Evolutionary conservation across 30 jellyfish, hydroid and myxozoan species (phyloP).

Genomic region (Turritopsis dohrnii): DNA sequence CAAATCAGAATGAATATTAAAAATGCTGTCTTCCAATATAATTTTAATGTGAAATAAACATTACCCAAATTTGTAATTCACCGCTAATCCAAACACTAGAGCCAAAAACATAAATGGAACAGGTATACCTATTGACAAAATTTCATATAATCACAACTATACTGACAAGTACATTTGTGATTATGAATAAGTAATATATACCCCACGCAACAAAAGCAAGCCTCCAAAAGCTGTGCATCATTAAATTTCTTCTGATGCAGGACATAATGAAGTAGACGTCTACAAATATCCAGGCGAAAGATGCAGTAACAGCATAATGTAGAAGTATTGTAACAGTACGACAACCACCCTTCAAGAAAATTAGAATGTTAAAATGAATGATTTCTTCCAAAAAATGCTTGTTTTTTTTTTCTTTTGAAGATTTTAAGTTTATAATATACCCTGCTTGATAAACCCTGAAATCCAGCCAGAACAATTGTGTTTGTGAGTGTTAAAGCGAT

Average conservation of each 20-base stretch:
- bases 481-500: conserved; percentile 49
- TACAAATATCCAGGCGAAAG: conserved; percentile 67
- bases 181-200: conserved; percentile 12
- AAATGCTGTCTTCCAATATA: no score
- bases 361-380: not conserved
- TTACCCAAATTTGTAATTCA: conserved; percentile 50
- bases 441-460: conserved; percentile 58
- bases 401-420: not conserved
- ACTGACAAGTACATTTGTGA: not conserved
- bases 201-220: conserved; percentile 69
- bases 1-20: no score
- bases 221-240: conserved; percentile 48
- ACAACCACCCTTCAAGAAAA: conserved; percentile 45
- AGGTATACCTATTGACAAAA: conserved; percentile 30
- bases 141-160: no score
- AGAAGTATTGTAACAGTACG: conserved; percentile 61
- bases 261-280: conserved; percentile 55
- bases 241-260: conserved; percentile 55
- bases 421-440: conserved; percentile 1
- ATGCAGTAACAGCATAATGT: conserved; percentile 64
- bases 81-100: conserved; percentile 36
- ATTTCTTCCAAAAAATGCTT: not conserved
- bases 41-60: not conserved
- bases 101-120: conserved; percentile 47
- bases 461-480: conserved; percentile 63